A percentile compares a stretch with the other conserved stretches of the same genome.
Evolutionary conservation across 2,888 invertebrate genomes (phyloP).

Genomic region (Epistrophella euchroma): DNA sequence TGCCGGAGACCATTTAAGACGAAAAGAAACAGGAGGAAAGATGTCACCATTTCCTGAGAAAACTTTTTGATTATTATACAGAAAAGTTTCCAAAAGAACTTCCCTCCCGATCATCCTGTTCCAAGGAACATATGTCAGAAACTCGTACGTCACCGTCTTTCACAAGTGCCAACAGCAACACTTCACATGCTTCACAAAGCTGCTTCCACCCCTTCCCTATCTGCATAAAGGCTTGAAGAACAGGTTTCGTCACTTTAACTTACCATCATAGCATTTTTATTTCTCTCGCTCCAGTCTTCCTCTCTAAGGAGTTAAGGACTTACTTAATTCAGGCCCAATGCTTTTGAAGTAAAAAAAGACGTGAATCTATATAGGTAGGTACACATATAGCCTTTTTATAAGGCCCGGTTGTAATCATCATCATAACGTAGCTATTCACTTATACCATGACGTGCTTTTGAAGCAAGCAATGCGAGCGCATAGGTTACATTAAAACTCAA

Average conservation of each 20-base stretch:
- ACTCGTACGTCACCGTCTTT: constrained; percentile 56
- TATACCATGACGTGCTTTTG: constrained; percentile 36
- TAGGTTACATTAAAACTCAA: constrained; percentile 60
- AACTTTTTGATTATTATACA: background rate
- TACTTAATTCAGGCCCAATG: constrained; percentile 34
- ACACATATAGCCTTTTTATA: constrained; percentile 34
- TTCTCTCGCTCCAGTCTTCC: constrained; percentile 38
- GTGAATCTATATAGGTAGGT: background rate
- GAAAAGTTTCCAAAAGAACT: background rate
- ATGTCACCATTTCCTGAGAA: background rate
- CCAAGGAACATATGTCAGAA: constrained; percentile 10
- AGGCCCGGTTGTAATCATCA: background rate
- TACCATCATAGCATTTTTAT: constrained; percentile 52
- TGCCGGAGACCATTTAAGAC: background rate
- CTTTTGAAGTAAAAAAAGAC: constrained; percentile 9
- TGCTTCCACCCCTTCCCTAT: background rate
- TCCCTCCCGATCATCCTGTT: background rate
- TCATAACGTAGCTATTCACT: constrained; percentile 41
- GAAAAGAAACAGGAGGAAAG: background rate
- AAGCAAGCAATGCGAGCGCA: constrained; percentile 2
- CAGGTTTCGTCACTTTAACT: constrained; percentile 39
- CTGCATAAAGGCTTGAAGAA: constrained; percentile 19
- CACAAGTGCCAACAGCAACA: constrained; percentile 68
- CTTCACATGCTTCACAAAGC: constrained; percentile 52
- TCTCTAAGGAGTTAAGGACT: constrained; percentile 43